Evolutionary conservation across 2,888 invertebrate species (phyloP).

Genomic region (Brachylomia viminalis): DNA sequence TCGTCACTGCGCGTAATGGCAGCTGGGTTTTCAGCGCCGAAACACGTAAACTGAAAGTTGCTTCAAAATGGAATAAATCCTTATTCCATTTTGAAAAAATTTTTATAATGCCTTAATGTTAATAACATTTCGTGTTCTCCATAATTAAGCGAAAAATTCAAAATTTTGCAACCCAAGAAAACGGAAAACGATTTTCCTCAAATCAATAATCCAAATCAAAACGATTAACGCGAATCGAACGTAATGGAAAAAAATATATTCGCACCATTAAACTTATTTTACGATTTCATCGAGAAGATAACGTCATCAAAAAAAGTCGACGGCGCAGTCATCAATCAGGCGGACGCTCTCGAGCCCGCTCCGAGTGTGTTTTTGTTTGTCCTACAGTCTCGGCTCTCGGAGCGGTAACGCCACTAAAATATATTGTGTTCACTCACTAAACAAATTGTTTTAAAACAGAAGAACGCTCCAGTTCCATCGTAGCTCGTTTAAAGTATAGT

Average conservation of each 20-base stretch:
- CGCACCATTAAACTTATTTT: constrained; percentile 70
- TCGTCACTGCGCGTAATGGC: constrained; percentile 72
- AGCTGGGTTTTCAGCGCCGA: constrained; percentile 60
- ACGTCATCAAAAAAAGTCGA: constrained; percentile 74
- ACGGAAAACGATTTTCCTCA: constrained; percentile 5
- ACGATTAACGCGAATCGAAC: constrained; percentile 52
- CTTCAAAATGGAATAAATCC: constrained; percentile 57
- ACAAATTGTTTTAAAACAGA: constrained; percentile 63
- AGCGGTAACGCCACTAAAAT: constrained; percentile 53
- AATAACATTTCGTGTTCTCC: background rate
- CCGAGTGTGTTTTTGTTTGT: constrained; percentile 74
- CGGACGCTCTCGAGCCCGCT: constrained; percentile 58
- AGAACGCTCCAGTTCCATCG: constrained; percentile 27
- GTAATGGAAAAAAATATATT: constrained; percentile 70
- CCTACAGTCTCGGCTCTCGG: constrained; percentile 60
- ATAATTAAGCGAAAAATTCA: background rate
- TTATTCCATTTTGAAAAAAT: too few relatives aligned
- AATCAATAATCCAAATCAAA: constrained; percentile 58
- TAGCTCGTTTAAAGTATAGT: constrained; percentile 39
- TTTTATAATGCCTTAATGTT: background rate
- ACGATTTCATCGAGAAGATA: constrained; percentile 74
- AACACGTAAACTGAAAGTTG: constrained; percentile 56
- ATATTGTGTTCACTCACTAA: constrained; percentile 58
- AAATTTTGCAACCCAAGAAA: background rate
- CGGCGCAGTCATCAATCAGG: constrained; percentile 76